Percentiles rank a stretch among this genome's conserved stretches.
phyloP scores from a whole-genome alignment of 2,888 invertebrate genomes.

The Macaria liturata region DNA sequence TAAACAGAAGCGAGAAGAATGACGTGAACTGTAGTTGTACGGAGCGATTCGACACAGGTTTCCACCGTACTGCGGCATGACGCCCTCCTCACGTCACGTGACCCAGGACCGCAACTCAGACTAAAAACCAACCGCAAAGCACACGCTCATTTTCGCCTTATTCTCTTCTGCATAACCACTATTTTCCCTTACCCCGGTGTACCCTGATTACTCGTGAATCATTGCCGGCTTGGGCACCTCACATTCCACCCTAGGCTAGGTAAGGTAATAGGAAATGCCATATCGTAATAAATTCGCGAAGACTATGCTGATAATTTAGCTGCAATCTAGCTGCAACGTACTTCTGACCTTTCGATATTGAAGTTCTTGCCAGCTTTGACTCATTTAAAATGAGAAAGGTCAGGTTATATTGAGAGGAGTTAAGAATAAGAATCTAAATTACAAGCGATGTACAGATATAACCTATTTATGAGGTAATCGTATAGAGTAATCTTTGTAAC shows the following conservation, averaged over 20 bases:
- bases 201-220: slow-evolving; percentile 55
- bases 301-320: slow-evolving; percentile 52
- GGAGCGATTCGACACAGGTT: slow-evolving; percentile 26
- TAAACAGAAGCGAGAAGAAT: slow-evolving; percentile 29
- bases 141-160: slow-evolving; percentile 28
- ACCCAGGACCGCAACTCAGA: slow-evolving; percentile 51
- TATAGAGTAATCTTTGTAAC: too few species aligned
- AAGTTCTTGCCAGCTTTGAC: slow-evolving; percentile 23
- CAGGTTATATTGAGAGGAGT: slow-evolving; percentile 8
- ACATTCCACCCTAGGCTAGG: slow-evolving; percentile 67
- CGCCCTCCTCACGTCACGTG: slow-evolving; percentile 63
- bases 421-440: too few species aligned
- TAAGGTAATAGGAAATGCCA: slow-evolving; percentile 77
- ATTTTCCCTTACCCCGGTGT: slow-evolving; percentile 24
- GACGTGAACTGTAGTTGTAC: slow-evolving; percentile 27
- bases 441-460: too few species aligned
- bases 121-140: slow-evolving; percentile 32
- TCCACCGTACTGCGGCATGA: slow-evolving; percentile 56
- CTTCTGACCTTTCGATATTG: slow-evolving; percentile 35
- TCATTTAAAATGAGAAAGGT: slow-evolving; percentile 14
- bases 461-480: too few species aligned
- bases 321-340: slow-evolving; percentile 44
- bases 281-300: slow-evolving; percentile 63
- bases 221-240: slow-evolving; percentile 50
- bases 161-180: slow-evolving; percentile 20